These are phyloP conservation scores for Ptychoptera contaminata DNA, from an alignment of 2,888 invertebrate genomes.

Conservation along the genomic window DNA sequence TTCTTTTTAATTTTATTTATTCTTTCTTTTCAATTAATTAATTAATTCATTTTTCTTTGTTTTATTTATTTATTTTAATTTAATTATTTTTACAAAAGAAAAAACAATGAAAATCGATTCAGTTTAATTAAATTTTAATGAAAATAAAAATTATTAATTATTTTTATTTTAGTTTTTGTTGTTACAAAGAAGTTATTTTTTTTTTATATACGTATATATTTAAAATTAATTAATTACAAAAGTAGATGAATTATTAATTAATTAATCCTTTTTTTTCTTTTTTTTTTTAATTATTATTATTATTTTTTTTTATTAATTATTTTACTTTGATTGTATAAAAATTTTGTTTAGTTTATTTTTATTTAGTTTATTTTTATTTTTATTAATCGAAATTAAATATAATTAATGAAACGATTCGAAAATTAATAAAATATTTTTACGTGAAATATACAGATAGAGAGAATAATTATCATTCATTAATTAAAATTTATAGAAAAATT, in stretches of 20 bases:
- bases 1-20: background rate
- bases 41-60: slow-evolving; percentile 2
- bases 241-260: no score
- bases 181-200: no score
- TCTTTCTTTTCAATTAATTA: background rate
- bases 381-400: background rate
- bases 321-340: background rate
- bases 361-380: slow-evolving; percentile 1
- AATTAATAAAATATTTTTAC: background rate
- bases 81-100: slow-evolving; percentile 1
- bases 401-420: background rate
- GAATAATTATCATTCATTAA: slow-evolving; percentile 1
- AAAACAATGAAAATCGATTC: background rate
- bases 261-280: no score
- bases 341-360: background rate
- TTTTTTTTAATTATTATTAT: no score
- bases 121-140: no score
- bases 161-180: no score
- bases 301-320: no score
- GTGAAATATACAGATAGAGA: background rate
- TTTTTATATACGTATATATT: no score
- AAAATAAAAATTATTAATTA: no score
- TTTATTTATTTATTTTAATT: background rate
- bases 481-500: background rate
- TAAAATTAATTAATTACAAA: no score